Percentiles rank a stretch among this genome's conserved stretches.
These are phyloP conservation scores for Herpailurus yagouaroundi DNA, from an alignment of 2,113 vertebrate genomes.

Conservation along the genomic window DNA sequence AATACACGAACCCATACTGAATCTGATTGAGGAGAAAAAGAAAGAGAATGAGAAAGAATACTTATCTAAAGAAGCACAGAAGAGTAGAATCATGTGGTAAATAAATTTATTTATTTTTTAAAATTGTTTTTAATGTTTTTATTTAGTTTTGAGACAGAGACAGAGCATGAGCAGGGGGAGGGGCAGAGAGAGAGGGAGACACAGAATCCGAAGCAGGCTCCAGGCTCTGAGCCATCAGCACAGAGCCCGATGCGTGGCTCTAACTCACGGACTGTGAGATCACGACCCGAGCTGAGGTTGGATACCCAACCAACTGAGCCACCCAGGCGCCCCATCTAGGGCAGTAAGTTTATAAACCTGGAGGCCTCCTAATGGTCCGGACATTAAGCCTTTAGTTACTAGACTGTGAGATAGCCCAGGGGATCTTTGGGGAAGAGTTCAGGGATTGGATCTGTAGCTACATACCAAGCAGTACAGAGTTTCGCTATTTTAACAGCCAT, in stretches of 20 bases:
- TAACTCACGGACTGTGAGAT: no score
- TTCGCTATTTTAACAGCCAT: not conserved
- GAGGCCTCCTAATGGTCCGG: not conserved
- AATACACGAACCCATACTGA: not conserved
- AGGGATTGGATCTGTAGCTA: not conserved
- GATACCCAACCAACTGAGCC: no score
- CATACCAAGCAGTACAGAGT: not conserved
- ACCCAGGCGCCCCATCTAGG: not conserved
- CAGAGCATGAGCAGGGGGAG: no score
- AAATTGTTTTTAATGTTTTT: no score
- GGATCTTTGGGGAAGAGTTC: not conserved
- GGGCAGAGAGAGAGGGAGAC: no score
- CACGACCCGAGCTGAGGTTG: no score
- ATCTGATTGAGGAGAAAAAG: not conserved
- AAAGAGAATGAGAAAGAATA: not conserved
- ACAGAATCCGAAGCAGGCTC: no score
- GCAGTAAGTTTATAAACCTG: not conserved
- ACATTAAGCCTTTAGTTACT: not conserved
- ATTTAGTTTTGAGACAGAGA: no score
- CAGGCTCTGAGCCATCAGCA: no score
- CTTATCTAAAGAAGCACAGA: not conserved
- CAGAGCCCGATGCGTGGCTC: no score
- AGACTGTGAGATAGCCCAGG: not conserved
- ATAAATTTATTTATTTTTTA: not conserved
- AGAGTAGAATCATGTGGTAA: not conserved